Conservation (phyloP, 2,797 vertebrate species). For the Balearica regulorum region DNA sequence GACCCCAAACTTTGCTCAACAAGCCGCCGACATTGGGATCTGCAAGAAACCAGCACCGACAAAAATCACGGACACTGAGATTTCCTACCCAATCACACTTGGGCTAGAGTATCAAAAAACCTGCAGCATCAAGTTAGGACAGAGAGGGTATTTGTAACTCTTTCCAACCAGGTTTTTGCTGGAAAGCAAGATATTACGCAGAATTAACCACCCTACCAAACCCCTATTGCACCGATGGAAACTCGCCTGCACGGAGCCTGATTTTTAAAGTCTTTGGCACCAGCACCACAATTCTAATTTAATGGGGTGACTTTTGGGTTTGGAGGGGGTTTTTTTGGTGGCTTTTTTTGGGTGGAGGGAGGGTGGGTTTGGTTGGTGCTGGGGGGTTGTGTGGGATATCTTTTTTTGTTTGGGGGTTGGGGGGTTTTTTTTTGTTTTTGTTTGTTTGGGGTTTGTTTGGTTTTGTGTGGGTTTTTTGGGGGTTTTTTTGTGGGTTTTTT, state of each 20-base stretch:
- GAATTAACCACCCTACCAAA: neutral
- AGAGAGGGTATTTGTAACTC: neutral
- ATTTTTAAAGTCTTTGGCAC: neutral
- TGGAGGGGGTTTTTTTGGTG: too few species aligned
- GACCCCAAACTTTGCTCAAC: neutral
- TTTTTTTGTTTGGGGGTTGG: too few species aligned
- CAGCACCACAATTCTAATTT: neutral
- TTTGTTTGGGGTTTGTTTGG: too few species aligned
- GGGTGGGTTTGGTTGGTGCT: too few species aligned
- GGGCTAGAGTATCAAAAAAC: neutral
- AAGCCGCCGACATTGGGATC: accelerated
- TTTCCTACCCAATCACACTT: neutral
- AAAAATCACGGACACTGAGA: neutral
- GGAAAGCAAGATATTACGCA: neutral
- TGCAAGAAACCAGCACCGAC: neutral
- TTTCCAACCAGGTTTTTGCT: neutral
- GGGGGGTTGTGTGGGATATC: too few species aligned
- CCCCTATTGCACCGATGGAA: accelerated
- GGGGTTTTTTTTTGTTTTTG: too few species aligned
- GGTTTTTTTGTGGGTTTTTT: too few species aligned
- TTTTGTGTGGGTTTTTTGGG: too few species aligned
- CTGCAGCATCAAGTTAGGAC: neutral
- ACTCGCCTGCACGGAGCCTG: neutral
- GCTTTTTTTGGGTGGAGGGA: too few species aligned
- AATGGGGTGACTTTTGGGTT: accelerated